Evolutionary conservation across 2,888 invertebrate genomes (phyloP), one percentile per base, ranked within the genome.

Genomic region (Sesia apiformis): DNA sequence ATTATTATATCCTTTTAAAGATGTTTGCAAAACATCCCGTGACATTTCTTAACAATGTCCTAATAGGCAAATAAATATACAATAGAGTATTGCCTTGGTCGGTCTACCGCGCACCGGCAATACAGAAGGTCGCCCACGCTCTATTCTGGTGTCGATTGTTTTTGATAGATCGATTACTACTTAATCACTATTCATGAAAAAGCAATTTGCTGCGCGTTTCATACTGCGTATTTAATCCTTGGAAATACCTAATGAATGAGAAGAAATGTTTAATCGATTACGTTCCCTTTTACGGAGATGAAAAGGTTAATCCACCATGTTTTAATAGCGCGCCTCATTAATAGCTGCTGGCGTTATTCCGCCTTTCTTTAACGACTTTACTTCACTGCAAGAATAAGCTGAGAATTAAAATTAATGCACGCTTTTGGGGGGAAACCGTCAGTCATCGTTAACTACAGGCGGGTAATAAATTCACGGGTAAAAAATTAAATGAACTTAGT

Each of bases 61-160:
- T 23, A 23, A 23, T 23, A 23, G 23, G 66, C 62, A 65, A 62
- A 59, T 58, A 53, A 57, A 23, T 23, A 23, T 23, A 62, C 62
- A 64, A 62, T 58, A 53, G 42, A 42, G 51, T 53, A 54, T 67
- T 56, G 62, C 71, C 74, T 78, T 74, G 73, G 71, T 61, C 67
- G 64, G 64, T 69, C 63, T 67, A 68, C 59, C 63, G 72, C 63
- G 65, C 68, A 72, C 65, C 65, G 63, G 60, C 64, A 59, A 55
- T 60, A 58, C 4, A 56, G 69, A 69, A 72, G 77, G 75, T 62
- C 72, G 66, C 63, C 65, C 60, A 64, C 70, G 72, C 72, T 78
- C 70, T 71, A 72, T 69, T 62, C 63, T 65, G 38, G 62, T 67
- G 63, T 62, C 70, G 70, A 74, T 73, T 75, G 74, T 73, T 74